These are phyloP conservation scores for Agrotis puta DNA, from an alignment of 2,888 invertebrate genomes.

Conservation along the genomic window DNA sequence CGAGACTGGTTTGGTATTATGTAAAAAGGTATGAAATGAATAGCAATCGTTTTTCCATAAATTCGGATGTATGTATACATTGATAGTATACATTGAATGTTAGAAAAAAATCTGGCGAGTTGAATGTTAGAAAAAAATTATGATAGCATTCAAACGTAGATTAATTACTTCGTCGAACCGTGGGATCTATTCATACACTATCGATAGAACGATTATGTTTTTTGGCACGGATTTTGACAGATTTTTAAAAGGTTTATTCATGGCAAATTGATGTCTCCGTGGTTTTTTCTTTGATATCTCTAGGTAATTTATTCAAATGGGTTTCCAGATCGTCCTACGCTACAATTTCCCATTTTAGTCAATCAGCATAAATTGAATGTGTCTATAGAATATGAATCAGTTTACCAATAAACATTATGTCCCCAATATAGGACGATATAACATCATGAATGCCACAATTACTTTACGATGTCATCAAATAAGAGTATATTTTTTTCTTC, in stretches of 20 bases:
- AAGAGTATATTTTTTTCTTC: neutral
- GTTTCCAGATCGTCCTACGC: neutral
- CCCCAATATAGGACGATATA: neutral
- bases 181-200: constrained; percentile 41
- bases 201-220: constrained; percentile 39
- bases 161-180: constrained; percentile 36
- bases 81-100: constrained; percentile 38
- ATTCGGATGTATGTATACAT: constrained; percentile 39
- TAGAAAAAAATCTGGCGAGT: constrained; percentile 16
- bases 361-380: neutral
- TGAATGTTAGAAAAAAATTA: too few relatives aligned
- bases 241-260: constrained; percentile 35
- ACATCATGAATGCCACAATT: constrained; percentile 5
- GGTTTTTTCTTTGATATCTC: neutral
- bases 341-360: neutral
- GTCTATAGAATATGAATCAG: neutral
- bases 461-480: neutral
- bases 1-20: constrained; percentile 35
- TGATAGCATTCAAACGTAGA: constrained; percentile 9
- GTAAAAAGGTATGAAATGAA: constrained; percentile 35
- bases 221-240: constrained; percentile 15
- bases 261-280: neutral
- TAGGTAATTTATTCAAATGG: neutral
- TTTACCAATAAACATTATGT: neutral
- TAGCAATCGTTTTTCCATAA: constrained; percentile 36